Percentiles rank a stretch among this genome's conserved stretches.
phyloP scores from a whole-genome alignment of 2,113 vertebrate species.

The Dendrocopos noguchii region DNA sequence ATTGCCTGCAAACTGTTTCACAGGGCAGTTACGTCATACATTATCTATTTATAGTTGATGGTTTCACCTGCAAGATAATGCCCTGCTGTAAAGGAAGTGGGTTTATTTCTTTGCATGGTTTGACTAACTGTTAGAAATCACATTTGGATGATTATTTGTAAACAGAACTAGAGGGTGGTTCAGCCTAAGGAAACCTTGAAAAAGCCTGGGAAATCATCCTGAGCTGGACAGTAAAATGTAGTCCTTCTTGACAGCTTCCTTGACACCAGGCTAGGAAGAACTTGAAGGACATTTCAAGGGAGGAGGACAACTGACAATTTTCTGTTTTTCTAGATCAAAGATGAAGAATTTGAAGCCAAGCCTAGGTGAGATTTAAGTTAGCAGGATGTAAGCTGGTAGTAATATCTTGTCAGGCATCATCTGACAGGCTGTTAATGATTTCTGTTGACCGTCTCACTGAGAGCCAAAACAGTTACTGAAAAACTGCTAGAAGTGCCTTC shows the following conservation, averaged over 20 bases:
- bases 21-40: not conserved
- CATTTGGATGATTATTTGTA: not conserved
- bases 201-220: not conserved
- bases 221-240: not conserved
- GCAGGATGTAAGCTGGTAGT: not conserved
- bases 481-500: not conserved
- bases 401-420: not conserved
- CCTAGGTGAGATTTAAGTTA: not conserved
- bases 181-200: not conserved
- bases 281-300: not conserved
- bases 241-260: not conserved
- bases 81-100: not conserved
- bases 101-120: not conserved
- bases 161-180: not conserved
- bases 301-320: not conserved
- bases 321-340: not conserved
- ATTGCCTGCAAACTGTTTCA: constrained; percentile 11
- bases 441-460: not conserved
- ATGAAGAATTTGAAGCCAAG: not conserved
- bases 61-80: not conserved
- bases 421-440: not conserved
- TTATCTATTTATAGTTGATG: not conserved
- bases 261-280: not conserved
- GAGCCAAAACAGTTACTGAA: not conserved
- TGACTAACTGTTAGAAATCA: not conserved